These are phyloP conservation scores for Apogon hyalosoma DNA, from an alignment of 2,797 vertebrate species.

Conservation along the genomic window DNA sequence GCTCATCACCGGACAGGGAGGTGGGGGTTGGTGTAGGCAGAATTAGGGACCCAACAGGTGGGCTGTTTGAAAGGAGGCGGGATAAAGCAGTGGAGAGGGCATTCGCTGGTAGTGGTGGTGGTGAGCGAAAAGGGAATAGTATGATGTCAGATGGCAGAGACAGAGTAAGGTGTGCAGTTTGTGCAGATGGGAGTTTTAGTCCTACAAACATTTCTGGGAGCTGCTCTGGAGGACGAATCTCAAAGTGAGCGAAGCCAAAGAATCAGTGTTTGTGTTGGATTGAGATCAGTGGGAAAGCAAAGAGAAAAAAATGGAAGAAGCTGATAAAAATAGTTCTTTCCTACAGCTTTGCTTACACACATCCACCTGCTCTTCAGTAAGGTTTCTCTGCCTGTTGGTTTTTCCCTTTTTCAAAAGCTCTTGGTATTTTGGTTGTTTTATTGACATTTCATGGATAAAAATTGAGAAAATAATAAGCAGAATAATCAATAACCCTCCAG, in stretches of 20 bases:
- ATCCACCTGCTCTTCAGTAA: not conserved
- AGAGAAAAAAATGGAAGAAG: not conserved
- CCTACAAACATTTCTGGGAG: slow-evolving; percentile 25
- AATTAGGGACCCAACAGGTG: too few species aligned
- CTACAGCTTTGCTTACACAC: not conserved
- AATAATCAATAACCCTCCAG: too few species aligned
- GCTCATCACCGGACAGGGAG: slow-evolving; percentile 51
- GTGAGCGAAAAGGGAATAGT: slow-evolving; percentile 15
- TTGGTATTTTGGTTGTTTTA: too few species aligned
- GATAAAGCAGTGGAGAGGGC: too few species aligned
- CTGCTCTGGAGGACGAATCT: slow-evolving; percentile 43
- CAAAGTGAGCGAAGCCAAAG: slow-evolving; percentile 7
- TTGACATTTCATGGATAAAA: too few species aligned
- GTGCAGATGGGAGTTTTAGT: slow-evolving; percentile 61
- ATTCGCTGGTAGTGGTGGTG: too few species aligned
- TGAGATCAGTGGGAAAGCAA: not conserved
- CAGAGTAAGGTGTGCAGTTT: slow-evolving; percentile 56
- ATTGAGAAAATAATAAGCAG: too few species aligned
- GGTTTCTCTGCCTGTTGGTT: too few species aligned
- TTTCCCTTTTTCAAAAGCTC: too few species aligned
- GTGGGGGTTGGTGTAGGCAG: slow-evolving; percentile 9
- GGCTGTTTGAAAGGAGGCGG: too few species aligned
- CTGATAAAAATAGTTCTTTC: not conserved
- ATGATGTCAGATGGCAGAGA: slow-evolving; percentile 43
- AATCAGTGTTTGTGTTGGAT: not conserved